Evolutionary conservation across 2,888 invertebrate species (phyloP).

Genomic region (Drosophila subsilvestris): DNA sequence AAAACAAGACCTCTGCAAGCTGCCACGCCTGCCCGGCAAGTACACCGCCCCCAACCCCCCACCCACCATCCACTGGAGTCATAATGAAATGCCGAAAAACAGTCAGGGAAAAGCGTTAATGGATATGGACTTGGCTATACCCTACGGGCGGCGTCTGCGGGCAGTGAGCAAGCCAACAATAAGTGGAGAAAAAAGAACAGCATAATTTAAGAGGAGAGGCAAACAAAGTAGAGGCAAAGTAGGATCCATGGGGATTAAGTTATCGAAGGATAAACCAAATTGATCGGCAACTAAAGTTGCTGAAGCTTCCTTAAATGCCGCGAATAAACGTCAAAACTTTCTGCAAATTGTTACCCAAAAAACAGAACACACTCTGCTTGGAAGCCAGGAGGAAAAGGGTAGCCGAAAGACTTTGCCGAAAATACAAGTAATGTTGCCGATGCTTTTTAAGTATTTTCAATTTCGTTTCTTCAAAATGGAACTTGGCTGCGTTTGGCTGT

Average conservation of each 20-base stretch:
- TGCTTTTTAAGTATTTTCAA: slow-evolving; percentile 31
- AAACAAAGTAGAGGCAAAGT: too few species aligned
- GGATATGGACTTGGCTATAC: neutral
- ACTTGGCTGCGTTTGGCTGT: neutral
- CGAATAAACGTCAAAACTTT: too few species aligned
- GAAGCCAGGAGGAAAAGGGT: neutral
- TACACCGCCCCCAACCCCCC: slow-evolving; percentile 6
- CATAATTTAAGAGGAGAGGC: neutral
- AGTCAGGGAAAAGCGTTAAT: neutral
- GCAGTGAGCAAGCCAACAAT: neutral
- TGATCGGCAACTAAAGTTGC: too few species aligned
- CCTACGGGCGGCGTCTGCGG: neutral
- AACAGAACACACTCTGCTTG: slow-evolving; percentile 8
- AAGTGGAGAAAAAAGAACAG: neutral
- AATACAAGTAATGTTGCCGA: slow-evolving; percentile 12
- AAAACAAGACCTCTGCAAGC: neutral
- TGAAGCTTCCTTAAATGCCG: too few species aligned
- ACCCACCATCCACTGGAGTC: neutral
- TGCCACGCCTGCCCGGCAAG: neutral
- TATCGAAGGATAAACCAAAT: too few species aligned
- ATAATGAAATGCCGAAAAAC: slow-evolving; percentile 27
- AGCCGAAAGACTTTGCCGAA: slow-evolving; percentile 1
- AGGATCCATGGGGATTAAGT: too few species aligned
- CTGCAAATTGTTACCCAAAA: neutral
- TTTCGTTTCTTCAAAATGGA: slow-evolving; percentile 18